phyloP scores from a whole-genome alignment of 2,888 invertebrate genomes.

The Volucella inflata region DNA sequence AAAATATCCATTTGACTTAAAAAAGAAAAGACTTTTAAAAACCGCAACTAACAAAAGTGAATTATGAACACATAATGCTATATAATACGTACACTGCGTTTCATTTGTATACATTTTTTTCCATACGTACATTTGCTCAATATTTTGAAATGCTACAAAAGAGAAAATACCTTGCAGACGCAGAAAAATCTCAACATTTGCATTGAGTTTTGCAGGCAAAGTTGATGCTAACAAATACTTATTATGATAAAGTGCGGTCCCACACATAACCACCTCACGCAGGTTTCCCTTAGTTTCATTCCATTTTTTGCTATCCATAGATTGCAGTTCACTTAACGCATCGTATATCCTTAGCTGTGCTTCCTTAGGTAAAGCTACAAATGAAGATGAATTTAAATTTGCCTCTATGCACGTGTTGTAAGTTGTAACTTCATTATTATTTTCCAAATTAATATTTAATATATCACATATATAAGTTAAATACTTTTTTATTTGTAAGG shows the following conservation, averaged over 20 bases:
- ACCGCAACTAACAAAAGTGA: conserved; percentile 88
- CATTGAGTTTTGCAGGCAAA: conserved; percentile 89
- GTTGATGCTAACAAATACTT: conserved; percentile 89
- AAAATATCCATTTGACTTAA: conserved; percentile 85
- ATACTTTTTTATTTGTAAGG: conserved; percentile 54
- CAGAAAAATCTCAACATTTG: conserved; percentile 90
- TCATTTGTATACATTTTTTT: conserved; percentile 86
- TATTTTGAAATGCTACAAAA: conserved; percentile 87
- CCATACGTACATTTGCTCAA: conserved; percentile 91
- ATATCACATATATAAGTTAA: conserved; percentile 78
- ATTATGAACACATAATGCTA: conserved; percentile 90
- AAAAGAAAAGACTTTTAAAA: conserved; percentile 84
- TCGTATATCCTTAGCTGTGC: conserved; percentile 93
- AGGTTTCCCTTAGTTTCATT: conserved; percentile 85
- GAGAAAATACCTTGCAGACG: conserved; percentile 90
- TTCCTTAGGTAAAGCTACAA: conserved; percentile 89
- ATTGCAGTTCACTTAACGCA: conserved; percentile 94
- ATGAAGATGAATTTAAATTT: conserved; percentile 69
- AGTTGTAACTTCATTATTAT: not conserved
- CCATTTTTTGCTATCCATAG: conserved; percentile 95
- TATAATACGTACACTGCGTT: conserved; percentile 86
- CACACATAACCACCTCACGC: conserved; percentile 85
- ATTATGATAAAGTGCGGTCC: conserved; percentile 84
- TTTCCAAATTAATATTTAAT: conserved; percentile 64
- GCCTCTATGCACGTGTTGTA: not conserved